Percentiles rank a stretch among this genome's conserved stretches.
These are phyloP conservation scores for Gavialis gangeticus DNA, from an alignment of 2,113 vertebrate genomes.

Conservation along the genomic window DNA sequence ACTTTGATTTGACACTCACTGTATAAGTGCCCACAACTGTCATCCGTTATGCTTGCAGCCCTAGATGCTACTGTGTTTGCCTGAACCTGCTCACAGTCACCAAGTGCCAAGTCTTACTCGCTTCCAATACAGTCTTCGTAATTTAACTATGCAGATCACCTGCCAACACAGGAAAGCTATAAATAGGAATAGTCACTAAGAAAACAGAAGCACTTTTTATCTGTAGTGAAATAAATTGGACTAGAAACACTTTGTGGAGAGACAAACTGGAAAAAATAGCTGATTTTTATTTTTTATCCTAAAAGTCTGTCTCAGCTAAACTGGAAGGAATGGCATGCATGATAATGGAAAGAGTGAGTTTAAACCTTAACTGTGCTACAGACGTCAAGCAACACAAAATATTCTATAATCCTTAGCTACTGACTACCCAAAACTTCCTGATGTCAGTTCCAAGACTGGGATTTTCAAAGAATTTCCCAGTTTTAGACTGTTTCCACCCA, in stretches of 20 bases:
- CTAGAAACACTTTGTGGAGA: neutral
- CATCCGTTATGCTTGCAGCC: neutral
- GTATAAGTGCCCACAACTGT: too few species aligned
- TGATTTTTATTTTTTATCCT: neutral
- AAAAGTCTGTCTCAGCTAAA: neutral
- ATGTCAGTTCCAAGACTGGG: neutral
- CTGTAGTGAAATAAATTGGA: neutral
- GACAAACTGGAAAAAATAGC: constrained; percentile 13
- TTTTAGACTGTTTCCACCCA: neutral
- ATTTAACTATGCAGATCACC: neutral
- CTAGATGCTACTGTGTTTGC: neutral
- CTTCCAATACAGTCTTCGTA: neutral
- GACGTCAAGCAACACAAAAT: neutral
- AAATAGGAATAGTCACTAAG: neutral
- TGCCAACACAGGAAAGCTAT: neutral
- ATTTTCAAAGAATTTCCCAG: neutral
- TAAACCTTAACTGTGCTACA: neutral
- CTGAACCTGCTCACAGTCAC: neutral
- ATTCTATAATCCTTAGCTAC: neutral
- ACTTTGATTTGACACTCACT: neutral
- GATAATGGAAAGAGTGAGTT: neutral
- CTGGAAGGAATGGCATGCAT: neutral
- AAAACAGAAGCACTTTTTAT: neutral
- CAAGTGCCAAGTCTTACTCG: neutral
- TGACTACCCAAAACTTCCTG: accelerated